Percentiles rank a stretch among this genome's conserved stretches.
phyloP scores from a whole-genome alignment of 2,888 invertebrate species.

The Subacronicta megacephala region DNA sequence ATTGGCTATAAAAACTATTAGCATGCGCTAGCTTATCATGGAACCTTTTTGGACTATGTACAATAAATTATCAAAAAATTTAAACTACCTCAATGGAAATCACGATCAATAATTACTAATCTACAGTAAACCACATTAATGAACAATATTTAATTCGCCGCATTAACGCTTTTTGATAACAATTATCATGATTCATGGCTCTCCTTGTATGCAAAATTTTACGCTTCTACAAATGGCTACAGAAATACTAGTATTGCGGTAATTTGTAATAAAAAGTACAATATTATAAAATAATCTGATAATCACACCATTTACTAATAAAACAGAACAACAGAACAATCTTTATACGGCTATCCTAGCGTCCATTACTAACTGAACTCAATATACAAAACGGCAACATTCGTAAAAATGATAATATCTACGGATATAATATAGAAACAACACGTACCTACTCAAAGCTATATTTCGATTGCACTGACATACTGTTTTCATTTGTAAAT shows the following conservation, averaged over 20 bases:
- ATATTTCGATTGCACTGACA: constrained; percentile 2
- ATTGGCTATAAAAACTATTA: not conserved
- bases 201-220: no score
- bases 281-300: not conserved
- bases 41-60: constrained; percentile 18
- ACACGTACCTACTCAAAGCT: not conserved
- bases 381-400: no score
- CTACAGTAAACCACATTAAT: no score
- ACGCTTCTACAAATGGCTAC: no score
- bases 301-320: not conserved
- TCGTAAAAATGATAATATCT: no score
- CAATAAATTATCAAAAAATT: constrained; percentile 14
- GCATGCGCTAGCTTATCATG: constrained; percentile 21
- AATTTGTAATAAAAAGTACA: no score
- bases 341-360: no score
- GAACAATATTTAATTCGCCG: no score
- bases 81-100: constrained; percentile 2
- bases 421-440: not conserved
- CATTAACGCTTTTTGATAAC: no score
- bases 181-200: no score
- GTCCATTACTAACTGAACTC: no score
- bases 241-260: no score
- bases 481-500: constrained; percentile 22
- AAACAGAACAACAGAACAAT: not conserved
- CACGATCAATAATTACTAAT: not conserved